phyloP scores from a whole-genome alignment of 2,797 vertebrate species.

The Lithobates pipiens region DNA sequence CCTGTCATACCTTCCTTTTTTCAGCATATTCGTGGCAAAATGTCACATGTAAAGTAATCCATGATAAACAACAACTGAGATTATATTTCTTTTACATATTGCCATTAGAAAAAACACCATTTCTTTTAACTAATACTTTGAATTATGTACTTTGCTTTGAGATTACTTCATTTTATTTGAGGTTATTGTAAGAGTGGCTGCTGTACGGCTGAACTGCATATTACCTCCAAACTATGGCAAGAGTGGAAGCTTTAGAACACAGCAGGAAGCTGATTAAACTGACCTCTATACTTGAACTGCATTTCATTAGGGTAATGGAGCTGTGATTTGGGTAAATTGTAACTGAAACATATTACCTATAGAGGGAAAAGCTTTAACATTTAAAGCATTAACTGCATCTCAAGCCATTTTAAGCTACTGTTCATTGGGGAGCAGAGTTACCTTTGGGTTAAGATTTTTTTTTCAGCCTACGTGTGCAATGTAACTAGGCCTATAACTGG shows the following conservation, averaged over 20 bases:
- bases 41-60: no score
- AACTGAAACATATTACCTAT: constrained; percentile 35
- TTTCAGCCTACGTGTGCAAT: neutral
- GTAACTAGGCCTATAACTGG: constrained; percentile 10
- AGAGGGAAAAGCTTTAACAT: constrained; percentile 1
- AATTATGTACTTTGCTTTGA: neutral
- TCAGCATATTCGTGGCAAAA: no score
- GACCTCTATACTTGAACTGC: constrained; percentile 42
- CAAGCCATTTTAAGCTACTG: constrained; percentile 18
- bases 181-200: constrained; percentile 2
- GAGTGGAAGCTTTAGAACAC: constrained; percentile 16
- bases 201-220: constrained; percentile 5
- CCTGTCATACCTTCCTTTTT: no score
- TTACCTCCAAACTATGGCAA: constrained; percentile 30
- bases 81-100: no score
- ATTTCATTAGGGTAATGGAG: constrained; percentile 43
- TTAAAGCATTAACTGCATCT: constrained; percentile 21
- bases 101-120: no score
- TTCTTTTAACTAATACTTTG: no score
- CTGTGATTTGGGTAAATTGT: constrained; percentile 25
- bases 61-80: no score
- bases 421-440: constrained; percentile 1
- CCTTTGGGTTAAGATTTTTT: neutral
- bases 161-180: constrained; percentile 43
- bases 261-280: constrained; percentile 55